Conservation (phyloP, 2,888 invertebrate species). For the Morpho achilles region DNA sequence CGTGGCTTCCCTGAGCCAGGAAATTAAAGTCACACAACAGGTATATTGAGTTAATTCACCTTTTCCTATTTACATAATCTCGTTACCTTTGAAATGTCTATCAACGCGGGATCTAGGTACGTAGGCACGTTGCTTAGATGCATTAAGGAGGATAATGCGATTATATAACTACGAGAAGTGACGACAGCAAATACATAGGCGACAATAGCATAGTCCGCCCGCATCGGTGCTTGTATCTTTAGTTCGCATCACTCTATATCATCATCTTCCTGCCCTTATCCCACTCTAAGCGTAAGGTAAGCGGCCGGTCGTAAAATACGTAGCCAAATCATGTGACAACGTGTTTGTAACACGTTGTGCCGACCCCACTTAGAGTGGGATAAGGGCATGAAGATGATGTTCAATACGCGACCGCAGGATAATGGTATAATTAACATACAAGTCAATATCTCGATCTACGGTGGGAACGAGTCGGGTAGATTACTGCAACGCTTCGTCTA, state of each 20-base stretch:
- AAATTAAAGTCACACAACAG: constrained; percentile 50
- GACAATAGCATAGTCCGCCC: no score
- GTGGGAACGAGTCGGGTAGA: constrained; percentile 55
- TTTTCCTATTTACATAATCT: constrained; percentile 52
- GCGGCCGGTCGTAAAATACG: no score
- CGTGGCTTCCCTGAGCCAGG: constrained; percentile 40
- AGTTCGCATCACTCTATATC: constrained; percentile 73
- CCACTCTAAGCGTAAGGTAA: no score
- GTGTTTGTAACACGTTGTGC: no score
- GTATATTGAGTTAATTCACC: constrained; percentile 47
- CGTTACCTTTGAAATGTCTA: constrained; percentile 40
- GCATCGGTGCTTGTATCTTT: constrained; percentile 70
- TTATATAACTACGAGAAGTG: constrained; percentile 28
- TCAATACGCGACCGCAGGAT: constrained; percentile 60
- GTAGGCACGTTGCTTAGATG: constrained; percentile 15
- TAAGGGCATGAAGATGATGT: constrained; percentile 21
- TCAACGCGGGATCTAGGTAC: constrained; percentile 34
- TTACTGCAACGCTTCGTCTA: constrained; percentile 65
- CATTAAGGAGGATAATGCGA: constrained; percentile 28
- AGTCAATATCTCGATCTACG: constrained; percentile 69
- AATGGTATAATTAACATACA: constrained; percentile 74
- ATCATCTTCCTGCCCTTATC: no score
- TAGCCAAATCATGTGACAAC: no score
- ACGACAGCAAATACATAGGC: constrained; percentile 46
- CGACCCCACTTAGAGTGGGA: no score